phyloP scores from a whole-genome alignment of 2,888 invertebrate species.

The Stenichneumon culpator region DNA sequence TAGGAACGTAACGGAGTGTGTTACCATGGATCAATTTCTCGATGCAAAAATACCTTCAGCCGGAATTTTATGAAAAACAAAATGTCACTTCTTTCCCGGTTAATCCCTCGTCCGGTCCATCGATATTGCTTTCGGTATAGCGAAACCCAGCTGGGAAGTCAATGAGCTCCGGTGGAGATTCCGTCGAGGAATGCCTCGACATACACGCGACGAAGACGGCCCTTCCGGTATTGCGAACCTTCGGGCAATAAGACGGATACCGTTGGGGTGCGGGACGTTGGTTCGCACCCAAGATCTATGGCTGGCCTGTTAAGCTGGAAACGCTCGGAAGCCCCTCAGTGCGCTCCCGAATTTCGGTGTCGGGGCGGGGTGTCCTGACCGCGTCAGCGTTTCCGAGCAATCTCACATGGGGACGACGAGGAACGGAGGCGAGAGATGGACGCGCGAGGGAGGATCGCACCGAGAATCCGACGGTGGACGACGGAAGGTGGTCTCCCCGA shows the following conservation, averaged over 20 bases:
- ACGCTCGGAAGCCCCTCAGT: constrained; percentile 39
- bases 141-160: background rate
- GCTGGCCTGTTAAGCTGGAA: background rate
- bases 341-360: constrained; percentile 40
- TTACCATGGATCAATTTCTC: background rate
- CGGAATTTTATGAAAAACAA: background rate
- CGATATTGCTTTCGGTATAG: constrained; percentile 1
- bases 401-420: constrained; percentile 40
- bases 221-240: constrained; percentile 65
- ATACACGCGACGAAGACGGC: constrained; percentile 6
- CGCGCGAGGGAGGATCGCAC: background rate
- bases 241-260: constrained; percentile 70
- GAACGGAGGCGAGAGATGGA: background rate
- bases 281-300: background rate
- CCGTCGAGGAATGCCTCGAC: background rate
- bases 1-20: background rate
- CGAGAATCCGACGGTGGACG: background rate
- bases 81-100: background rate
- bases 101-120: background rate
- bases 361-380: constrained; percentile 53
- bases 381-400: constrained; percentile 73
- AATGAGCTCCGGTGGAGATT: background rate
- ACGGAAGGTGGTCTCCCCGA: constrained; percentile 29
- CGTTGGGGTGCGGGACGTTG: background rate
- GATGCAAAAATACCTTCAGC: background rate